phyloP scores from a whole-genome alignment of 1,140 invertebrate species.

The Drosophila burlai region DNA sequence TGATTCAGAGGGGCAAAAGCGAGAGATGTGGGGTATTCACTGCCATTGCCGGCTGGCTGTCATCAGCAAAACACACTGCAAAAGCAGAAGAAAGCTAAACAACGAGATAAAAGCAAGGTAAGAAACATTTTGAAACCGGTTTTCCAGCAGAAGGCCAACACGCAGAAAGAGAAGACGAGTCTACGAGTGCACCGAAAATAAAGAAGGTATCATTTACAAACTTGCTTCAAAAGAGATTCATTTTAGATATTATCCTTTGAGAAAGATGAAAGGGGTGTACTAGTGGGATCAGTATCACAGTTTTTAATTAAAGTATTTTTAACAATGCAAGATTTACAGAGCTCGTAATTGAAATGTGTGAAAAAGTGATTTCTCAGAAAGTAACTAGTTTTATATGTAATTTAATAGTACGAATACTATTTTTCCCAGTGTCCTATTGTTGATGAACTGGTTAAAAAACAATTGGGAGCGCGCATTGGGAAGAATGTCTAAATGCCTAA shows the following conservation, averaged over 20 bases:
- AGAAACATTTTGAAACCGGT: conserved; percentile 78
- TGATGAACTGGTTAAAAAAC: conserved; percentile 60
- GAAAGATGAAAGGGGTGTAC: background rate
- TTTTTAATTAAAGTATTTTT: background rate
- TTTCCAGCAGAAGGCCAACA: conserved; percentile 70
- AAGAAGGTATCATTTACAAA: background rate
- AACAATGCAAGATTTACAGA: no score
- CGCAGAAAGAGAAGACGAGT: conserved; percentile 38
- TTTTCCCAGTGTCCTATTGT: conserved; percentile 18
- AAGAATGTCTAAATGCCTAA: conserved; percentile 65
- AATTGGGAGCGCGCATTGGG: conserved; percentile 56
- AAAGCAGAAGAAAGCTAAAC: conserved; percentile 79
- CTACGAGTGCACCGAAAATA: conserved; percentile 20
- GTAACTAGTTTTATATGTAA: background rate
- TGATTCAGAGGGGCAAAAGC: conserved; percentile 54
- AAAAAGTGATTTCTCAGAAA: no score
- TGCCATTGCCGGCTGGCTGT: conserved; percentile 61
- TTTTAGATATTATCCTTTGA: background rate
- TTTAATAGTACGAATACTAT: background rate
- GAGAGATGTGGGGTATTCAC: conserved; percentile 16
- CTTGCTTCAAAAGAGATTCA: background rate
- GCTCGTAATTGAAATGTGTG: no score
- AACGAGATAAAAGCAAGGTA: conserved; percentile 58
- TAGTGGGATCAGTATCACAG: background rate
- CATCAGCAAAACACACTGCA: conserved; percentile 69